Percentiles rank a stretch among this genome's conserved stretches.
Conservation (phyloP, 2,113 vertebrate species). For the Aegypius monachus region DNA sequence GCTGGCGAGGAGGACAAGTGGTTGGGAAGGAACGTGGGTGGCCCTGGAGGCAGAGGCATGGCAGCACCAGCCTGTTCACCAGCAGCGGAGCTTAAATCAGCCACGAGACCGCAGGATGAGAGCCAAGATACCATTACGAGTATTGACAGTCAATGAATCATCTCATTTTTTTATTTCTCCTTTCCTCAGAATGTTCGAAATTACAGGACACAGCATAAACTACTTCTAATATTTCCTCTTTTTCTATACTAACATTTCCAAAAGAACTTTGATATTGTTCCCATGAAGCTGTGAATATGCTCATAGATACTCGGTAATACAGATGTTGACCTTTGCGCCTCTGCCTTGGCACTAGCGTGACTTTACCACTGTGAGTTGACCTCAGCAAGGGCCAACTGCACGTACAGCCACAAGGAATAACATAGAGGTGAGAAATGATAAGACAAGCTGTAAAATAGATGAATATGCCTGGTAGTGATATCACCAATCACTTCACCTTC, state of each 20-base stretch:
- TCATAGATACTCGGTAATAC: background rate
- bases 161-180: background rate
- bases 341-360: background rate
- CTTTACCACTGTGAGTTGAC: background rate
- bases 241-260: background rate
- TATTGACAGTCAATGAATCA: background rate
- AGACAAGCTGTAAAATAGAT: background rate
- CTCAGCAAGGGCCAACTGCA: background rate
- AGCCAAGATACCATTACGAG: background rate
- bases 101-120: background rate
- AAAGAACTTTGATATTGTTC: background rate
- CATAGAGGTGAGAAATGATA: background rate
- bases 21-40: background rate
- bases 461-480: background rate
- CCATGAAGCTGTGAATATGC: background rate
- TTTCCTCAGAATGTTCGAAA: background rate
- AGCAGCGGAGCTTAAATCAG: background rate
- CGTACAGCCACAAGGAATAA: background rate
- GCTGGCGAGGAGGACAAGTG: background rate
- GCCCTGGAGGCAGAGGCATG: background rate
- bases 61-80: background rate
- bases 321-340: background rate
- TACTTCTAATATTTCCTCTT: background rate
- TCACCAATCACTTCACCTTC: background rate
- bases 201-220: background rate